Conservation (phyloP, 1,140 invertebrate genomes). For the Bombus haemorrhoidalis region DNA sequence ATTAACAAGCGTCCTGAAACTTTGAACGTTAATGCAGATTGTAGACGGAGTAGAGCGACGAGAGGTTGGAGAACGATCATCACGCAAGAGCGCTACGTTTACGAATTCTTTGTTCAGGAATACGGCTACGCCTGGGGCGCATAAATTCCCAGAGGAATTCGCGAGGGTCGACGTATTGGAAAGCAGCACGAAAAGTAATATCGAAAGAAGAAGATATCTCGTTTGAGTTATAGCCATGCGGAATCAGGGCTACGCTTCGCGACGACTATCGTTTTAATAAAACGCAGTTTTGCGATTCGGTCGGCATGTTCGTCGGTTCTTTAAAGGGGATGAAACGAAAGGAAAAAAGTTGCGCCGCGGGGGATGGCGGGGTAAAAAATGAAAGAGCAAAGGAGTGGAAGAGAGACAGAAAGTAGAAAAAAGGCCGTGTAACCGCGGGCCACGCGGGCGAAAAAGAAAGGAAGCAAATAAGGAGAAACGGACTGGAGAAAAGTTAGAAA, state of each 20-base stretch:
- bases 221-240: constrained; percentile 34
- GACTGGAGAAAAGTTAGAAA: background rate
- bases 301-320: background rate
- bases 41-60: too few species aligned
- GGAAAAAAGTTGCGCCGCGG: background rate
- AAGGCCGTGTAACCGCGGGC: constrained; percentile 50
- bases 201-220: constrained; percentile 40
- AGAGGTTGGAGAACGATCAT: background rate
- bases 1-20: background rate
- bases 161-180: constrained; percentile 15
- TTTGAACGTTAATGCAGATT: background rate
- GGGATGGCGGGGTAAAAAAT: background rate
- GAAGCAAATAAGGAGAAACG: constrained; percentile 24
- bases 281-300: constrained; percentile 29
- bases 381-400: background rate
- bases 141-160: constrained; percentile 1
- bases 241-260: constrained; percentile 7
- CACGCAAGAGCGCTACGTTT: background rate
- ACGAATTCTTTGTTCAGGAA: constrained; percentile 15
- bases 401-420: constrained; percentile 9
- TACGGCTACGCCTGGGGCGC: background rate
- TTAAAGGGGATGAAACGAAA: constrained; percentile 41
- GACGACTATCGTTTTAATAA: constrained; percentile 57
- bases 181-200: constrained; percentile 23
- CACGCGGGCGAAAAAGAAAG: constrained; percentile 45